Evolutionary conservation across 2,113 vertebrate genomes (phyloP).

Genomic region (Athene cunicularia): DNA sequence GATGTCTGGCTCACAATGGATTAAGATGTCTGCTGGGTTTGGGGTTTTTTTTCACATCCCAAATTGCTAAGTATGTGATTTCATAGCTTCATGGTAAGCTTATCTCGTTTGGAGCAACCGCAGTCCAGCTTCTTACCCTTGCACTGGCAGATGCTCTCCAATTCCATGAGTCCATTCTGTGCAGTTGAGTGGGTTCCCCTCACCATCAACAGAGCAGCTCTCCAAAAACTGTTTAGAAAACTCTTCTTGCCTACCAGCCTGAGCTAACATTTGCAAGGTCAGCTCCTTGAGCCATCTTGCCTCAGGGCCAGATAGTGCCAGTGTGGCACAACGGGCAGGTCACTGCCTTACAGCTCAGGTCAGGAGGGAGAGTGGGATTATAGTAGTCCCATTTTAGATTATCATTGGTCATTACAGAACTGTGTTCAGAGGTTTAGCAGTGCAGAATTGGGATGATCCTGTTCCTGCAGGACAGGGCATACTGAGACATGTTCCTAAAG

Average conservation of each 20-base stretch:
- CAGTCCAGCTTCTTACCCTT: background rate
- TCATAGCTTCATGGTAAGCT: background rate
- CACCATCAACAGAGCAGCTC: background rate
- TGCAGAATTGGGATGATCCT: background rate
- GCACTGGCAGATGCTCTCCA: background rate
- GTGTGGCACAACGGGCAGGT: background rate
- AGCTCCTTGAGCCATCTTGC: background rate
- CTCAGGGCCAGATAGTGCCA: background rate
- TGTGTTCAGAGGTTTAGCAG: background rate
- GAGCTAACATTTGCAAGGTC: background rate
- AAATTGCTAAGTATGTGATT: background rate
- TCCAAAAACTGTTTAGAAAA: background rate
- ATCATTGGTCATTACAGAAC: background rate
- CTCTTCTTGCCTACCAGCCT: background rate
- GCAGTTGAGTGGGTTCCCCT: background rate
- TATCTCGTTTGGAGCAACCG: background rate
- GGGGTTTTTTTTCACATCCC: background rate
- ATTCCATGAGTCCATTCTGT: fast-evolving
- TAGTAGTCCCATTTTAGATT: background rate
- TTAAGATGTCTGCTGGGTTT: background rate
- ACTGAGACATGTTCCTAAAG: background rate
- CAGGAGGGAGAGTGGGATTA: background rate
- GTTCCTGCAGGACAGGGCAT: background rate
- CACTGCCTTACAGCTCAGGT: background rate
- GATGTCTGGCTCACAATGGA: background rate